A percentile compares a stretch with the other conserved stretches of the same genome.
phyloP scores from a whole-genome alignment of 2,797 vertebrate genomes.

The Intellagama lesueurii region DNA sequence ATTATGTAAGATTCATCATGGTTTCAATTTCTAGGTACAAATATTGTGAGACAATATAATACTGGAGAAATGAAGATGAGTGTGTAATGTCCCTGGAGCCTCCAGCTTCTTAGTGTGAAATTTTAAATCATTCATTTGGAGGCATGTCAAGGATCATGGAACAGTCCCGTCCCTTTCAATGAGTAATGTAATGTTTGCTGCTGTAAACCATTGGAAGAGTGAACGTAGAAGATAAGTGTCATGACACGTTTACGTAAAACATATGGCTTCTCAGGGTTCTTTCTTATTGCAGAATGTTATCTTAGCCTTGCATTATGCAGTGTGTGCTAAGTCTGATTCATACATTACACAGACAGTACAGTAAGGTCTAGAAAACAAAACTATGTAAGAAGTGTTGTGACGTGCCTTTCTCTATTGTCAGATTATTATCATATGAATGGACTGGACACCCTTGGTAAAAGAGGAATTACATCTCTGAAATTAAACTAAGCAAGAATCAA shows the following conservation, averaged over 20 bases:
- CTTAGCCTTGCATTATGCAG: not conserved
- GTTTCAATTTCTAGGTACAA: slow-evolving; percentile 7
- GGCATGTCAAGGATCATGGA: slow-evolving; percentile 12
- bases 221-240: not conserved
- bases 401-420: not conserved
- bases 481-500: too few relatives aligned
- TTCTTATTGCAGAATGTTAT: not conserved
- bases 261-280: not conserved
- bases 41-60: slow-evolving; percentile 4
- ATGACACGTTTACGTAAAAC: slow-evolving; percentile 3
- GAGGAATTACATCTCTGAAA: too few relatives aligned
- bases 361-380: not conserved
- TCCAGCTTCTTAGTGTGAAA: not conserved
- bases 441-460: too few relatives aligned
- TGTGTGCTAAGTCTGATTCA: not conserved
- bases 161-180: not conserved
- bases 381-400: not conserved
- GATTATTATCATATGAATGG: not conserved
- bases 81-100: slow-evolving; percentile 19
- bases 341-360: not conserved
- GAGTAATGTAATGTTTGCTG: not conserved
- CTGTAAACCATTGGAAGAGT: not conserved
- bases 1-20: slow-evolving; percentile 11
- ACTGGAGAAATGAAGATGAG: not conserved
- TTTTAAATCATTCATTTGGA: slow-evolving; percentile 37